These are phyloP conservation scores for Amiota minor DNA, from an alignment of 2,888 invertebrate genomes.

Conservation along the genomic window DNA sequence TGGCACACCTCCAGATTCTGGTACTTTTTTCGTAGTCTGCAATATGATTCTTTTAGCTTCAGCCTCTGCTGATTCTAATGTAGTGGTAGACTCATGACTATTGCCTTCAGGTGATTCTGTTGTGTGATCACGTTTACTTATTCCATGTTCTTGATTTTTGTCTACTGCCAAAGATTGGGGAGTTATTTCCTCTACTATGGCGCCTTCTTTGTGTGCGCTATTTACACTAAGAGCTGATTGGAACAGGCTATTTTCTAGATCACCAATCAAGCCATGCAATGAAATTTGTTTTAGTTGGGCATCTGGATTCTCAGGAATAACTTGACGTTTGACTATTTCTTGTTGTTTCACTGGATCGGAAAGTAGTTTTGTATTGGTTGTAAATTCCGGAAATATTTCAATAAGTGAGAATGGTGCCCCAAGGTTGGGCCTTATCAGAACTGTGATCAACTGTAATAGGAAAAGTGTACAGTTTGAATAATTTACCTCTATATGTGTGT, in stretches of 20 bases:
- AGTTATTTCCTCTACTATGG: constrained; percentile 48
- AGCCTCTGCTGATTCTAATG: neutral
- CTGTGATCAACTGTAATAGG: constrained; percentile 48
- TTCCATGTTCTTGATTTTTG: constrained; percentile 34
- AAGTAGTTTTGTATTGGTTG: constrained; percentile 38
- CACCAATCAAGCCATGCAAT: constrained; percentile 64
- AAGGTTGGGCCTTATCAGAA: constrained; percentile 30
- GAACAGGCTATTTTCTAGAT: constrained; percentile 65
- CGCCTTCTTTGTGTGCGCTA: constrained; percentile 53
- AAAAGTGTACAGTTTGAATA: neutral
- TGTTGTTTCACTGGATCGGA: constrained; percentile 36
- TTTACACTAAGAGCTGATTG: constrained; percentile 64
- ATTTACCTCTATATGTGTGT: neutral
- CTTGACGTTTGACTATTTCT: constrained; percentile 60
- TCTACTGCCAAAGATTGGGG: constrained; percentile 28
- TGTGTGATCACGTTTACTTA: constrained; percentile 23
- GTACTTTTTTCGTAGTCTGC: constrained; percentile 62
- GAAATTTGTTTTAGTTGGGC: constrained; percentile 61
- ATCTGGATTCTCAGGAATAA: constrained; percentile 52
- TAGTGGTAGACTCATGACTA: neutral
- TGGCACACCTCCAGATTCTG: constrained; percentile 49
- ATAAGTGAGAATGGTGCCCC: neutral
- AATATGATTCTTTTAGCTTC: constrained; percentile 47
- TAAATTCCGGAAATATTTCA: constrained; percentile 51
- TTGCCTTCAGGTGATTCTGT: neutral